Conservation (phyloP, 2,113 vertebrate species). For the Anser brachyrhynchus region DNA sequence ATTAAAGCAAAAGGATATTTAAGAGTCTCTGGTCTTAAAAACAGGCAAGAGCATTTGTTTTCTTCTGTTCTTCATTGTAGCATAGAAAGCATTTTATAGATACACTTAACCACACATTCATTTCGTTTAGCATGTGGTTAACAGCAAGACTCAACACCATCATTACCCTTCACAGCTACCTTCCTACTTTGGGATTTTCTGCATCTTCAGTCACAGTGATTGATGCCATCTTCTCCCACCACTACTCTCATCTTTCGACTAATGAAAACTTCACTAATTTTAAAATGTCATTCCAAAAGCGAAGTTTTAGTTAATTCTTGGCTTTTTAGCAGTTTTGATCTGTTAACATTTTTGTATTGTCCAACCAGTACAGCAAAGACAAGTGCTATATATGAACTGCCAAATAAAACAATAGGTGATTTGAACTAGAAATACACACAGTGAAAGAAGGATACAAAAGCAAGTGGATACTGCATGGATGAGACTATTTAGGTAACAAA, state of each 20-base stretch:
- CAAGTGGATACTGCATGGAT: neutral
- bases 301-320: neutral
- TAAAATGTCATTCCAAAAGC: no score
- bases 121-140: neutral
- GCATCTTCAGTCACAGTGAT: neutral
- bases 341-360: neutral
- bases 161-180: neutral
- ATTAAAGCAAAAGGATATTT: neutral
- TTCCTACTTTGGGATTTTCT: neutral
- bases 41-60: neutral
- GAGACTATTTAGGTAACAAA: neutral
- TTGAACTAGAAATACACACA: neutral
- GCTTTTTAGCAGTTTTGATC: neutral
- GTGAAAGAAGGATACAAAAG: neutral
- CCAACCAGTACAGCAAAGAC: neutral
- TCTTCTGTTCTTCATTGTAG: neutral
- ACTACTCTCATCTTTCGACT: neutral
- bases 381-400: neutral
- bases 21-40: neutral
- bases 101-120: neutral
- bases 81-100: neutral
- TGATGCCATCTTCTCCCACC: neutral
- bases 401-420: neutral
- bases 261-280: neutral
- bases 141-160: neutral